Percentiles rank a stretch among this genome's conserved stretches.
phyloP scores from a whole-genome alignment of 1,140 invertebrate genomes.

The Atopsyche davidsoni region DNA sequence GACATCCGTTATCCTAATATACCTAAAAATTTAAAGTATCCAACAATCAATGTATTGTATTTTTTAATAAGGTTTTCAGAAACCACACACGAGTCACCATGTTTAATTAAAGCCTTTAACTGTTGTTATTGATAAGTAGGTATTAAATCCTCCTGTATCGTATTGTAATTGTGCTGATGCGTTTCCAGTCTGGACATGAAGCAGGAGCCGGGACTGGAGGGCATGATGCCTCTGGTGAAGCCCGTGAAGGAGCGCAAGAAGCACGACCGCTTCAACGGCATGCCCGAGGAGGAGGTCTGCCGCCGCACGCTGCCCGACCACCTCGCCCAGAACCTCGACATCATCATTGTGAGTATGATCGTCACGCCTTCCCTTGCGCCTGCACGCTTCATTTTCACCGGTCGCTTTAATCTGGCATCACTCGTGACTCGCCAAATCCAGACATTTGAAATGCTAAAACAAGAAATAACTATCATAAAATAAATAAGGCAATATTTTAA shows the following conservation, averaged over 20 bases:
- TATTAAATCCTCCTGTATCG: background rate
- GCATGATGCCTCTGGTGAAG: constrained; percentile 43
- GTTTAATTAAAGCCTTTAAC: no score
- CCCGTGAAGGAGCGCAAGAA: constrained; percentile 87
- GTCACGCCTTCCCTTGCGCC: background rate
- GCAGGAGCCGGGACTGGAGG: constrained; percentile 53
- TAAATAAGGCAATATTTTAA: no score
- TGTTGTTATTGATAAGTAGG: background rate
- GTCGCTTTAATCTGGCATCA: no score
- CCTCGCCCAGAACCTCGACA: constrained; percentile 86
- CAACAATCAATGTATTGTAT: no score
- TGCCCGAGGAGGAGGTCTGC: constrained; percentile 93
- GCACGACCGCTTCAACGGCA: constrained; percentile 93
- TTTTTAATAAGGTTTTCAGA: no score
- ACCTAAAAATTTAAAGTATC: no score
- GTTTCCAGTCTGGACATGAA: constrained; percentile 56
- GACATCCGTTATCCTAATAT: no score
- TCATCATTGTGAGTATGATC: constrained; percentile 88
- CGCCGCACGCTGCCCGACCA: constrained; percentile 90
- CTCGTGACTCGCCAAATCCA: no score
- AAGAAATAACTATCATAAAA: no score
- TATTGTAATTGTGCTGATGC: constrained; percentile 7
- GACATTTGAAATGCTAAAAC: no score
- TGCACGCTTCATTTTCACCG: no score
- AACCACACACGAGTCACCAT: no score